phyloP scores from a whole-genome alignment of 2,888 invertebrate species.

The Caenorhabditis virilis region DNA sequence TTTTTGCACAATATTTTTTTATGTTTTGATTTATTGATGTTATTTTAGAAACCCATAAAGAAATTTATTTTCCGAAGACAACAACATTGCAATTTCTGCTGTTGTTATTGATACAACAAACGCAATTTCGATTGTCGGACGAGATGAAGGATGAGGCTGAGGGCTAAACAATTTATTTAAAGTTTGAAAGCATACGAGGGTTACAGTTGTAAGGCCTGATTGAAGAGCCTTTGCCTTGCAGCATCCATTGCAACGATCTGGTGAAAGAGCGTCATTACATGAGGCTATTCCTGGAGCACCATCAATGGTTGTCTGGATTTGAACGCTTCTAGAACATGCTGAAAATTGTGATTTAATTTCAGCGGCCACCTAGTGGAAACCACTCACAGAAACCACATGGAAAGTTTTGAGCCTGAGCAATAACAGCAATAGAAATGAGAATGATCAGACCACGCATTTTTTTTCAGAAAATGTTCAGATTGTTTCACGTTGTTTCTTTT shows the following conservation, averaged over 20 bases:
- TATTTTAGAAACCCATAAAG: neutral
- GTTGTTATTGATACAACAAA: conserved; percentile 36
- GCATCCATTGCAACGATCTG: conserved; percentile 30
- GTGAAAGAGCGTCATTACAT: conserved; percentile 23
- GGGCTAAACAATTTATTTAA: neutral
- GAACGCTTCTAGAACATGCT: conserved; percentile 37
- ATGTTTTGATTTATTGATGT: neutral
- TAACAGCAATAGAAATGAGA: no score
- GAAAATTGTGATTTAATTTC: neutral
- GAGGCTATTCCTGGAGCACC: conserved; percentile 24
- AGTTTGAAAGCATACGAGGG: no score
- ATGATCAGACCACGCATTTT: no score
- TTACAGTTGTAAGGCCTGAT: conserved; percentile 20
- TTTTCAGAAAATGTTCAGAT: no score
- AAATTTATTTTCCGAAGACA: conserved; percentile 1
- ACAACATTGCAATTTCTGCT: conserved; percentile 19
- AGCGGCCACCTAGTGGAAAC: neutral
- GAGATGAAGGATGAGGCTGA: no score
- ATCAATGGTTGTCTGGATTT: conserved; percentile 20
- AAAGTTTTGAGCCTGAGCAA: conserved; percentile 2
- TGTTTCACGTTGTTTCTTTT: no score
- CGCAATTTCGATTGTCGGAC: conserved; percentile 25
- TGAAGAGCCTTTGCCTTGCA: conserved; percentile 33
- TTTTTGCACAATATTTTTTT: neutral
- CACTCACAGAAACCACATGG: conserved; percentile 35